Base-by-base conservation (phyloP, 1,140 invertebrate species). In the Drosophila micromelanica region DNA sequence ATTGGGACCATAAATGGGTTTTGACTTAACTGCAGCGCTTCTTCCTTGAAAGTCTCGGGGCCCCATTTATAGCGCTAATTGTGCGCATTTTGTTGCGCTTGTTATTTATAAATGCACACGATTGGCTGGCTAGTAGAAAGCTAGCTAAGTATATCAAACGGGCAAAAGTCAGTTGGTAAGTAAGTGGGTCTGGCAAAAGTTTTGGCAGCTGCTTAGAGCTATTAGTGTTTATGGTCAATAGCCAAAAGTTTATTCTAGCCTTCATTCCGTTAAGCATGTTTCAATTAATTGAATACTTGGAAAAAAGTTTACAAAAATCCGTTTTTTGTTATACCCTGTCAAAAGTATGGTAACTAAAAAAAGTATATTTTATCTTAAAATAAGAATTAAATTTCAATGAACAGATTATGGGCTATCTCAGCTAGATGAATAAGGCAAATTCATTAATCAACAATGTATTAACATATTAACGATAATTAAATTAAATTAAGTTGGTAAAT, bases 51-150 rank as follows among this genome's bases (percentile, higher is more conserved):
- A 48, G 38, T 63, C 68, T 68, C 57, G 43, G 17, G 45, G 52
- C 48, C 35, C 82, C 82, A 82, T 82, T 89, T 87, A 87, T 82
- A 79, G 82, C 84, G 49, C 72, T 89, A 89, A 87, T 89, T 89
- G 82, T 82, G 75, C 61, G 69, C 82, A 82, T 89, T 87, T 87
- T 89, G 70, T 46, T 57, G 82, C 67, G 82, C 81, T 86, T 86
- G 74, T 85, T 85, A 86, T 85, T 77, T 74, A 78, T 78, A 85
- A 86, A 80, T 59, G 80, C 77, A 69, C 57, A 63, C 77, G 68
- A 75, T 43, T 63, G 68, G 30, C 12, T 64, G 38, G 52, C 59
- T 40, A 17, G 48, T 45, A 3, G 1, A 20, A 40, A 40, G 6
- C 23, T 8, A 35, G 52, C 37, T 42, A 55, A 55, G 37, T 55